A percentile compares a stretch with the other conserved stretches of the same genome.
Evolutionary conservation across 2,888 invertebrate genomes (phyloP).

Genomic region (Conops quadrifasciatus): DNA sequence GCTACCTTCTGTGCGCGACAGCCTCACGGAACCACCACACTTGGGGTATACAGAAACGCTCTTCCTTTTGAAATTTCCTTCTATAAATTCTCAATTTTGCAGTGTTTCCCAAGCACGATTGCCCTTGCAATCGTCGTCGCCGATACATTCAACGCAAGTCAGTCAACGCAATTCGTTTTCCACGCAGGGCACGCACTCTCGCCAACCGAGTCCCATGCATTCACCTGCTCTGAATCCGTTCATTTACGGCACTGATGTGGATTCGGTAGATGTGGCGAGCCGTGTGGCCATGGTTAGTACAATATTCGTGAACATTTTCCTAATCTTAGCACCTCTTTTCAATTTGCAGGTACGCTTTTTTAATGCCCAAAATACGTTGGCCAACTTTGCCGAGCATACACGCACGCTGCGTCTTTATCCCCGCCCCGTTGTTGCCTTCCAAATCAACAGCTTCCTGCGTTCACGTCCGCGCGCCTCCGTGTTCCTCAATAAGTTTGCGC

Average conservation of each 20-base stretch:
- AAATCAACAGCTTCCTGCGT: slow-evolving; percentile 94
- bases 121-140: slow-evolving; percentile 59
- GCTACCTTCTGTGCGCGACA: slow-evolving; percentile 75
- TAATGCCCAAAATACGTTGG: slow-evolving; percentile 95
- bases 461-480: slow-evolving; percentile 89
- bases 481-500: slow-evolving; percentile 90
- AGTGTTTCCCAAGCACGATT: slow-evolving; percentile 62
- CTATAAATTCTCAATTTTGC: neutral
- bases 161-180: slow-evolving; percentile 65
- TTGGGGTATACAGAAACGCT: slow-evolving; percentile 63
- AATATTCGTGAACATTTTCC: too few species aligned
- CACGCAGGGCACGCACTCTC: slow-evolving; percentile 65
- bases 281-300: slow-evolving; percentile 89
- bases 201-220: slow-evolving; percentile 68
- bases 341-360: slow-evolving; percentile 77
- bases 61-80: neutral
- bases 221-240: slow-evolving; percentile 78
- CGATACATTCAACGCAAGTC: slow-evolving; percentile 57
- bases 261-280: slow-evolving; percentile 98
- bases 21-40: slow-evolving; percentile 70
- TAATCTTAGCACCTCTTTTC: neutral
- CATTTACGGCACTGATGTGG: slow-evolving; percentile 93
- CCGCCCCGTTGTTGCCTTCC: slow-evolving; percentile 98
- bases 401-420: slow-evolving; percentile 95
- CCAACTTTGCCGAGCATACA: slow-evolving; percentile 98